Evolutionary conservation across 2,888 invertebrate species (phyloP), one percentile per base, ranked within the genome.

Genomic region (Chalcosyrphus nemorum): DNA sequence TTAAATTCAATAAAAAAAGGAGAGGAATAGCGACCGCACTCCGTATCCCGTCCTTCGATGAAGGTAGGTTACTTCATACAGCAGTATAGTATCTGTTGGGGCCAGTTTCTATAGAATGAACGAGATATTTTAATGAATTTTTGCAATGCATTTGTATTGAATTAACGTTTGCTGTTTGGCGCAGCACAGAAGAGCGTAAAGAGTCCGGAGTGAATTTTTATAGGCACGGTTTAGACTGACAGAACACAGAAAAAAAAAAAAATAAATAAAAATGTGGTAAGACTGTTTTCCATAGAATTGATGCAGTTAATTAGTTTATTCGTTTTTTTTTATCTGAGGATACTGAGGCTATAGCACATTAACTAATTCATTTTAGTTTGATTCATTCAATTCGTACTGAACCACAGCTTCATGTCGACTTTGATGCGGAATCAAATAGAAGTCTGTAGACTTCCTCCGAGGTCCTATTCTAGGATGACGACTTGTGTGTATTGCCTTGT

Each of bases 1-100:
- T 84, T 84, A 80, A 80, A 80, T 84, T 84, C 80, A 84, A 84
- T 84, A 84, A 84, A 76, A 80, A 75, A 80, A 65, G n/a, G n/a
- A n/a, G 70, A 57, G 75, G 75, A 78, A 75, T 70, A 63, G 82
- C 82, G 63, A 78, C 82, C 72, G 38, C 82, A 80, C 57, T 82
- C 27, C 32, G 65, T 19, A 47, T 35, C 54, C 66, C 32, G 24
- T 38, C 71, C 65, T 66, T 52, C 56, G 41, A 63, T n/a, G 63
- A 17, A 65, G 47, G 57, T 27, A 57, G 29, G 35, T 35, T 63
- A 52, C 52, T 59, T 65, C 29, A 57, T 70, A 54, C 59, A 57
- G 43, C 32, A 41, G 29, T 27, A n/a, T 35, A 47, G 47, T 32
- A 61, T n/a, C 24, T 27, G 41, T 38, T 32, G 15, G 15, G 21